Evolutionary conservation across 2,797 vertebrate species (phyloP).

Genomic region (Distichodus sexfasciatus): DNA sequence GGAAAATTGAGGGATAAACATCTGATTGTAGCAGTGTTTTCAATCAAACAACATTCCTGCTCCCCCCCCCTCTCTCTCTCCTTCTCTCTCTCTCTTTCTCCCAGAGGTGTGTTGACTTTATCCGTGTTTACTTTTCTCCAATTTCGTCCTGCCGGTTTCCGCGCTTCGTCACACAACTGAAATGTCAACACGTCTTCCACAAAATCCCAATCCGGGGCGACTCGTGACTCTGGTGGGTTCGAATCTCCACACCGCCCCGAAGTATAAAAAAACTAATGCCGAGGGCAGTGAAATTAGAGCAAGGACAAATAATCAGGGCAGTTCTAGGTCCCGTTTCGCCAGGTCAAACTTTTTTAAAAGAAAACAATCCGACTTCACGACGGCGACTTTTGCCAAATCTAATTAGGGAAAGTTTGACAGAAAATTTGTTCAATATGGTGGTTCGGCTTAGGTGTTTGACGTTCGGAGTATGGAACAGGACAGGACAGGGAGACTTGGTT

Average conservation of each 20-base stretch:
- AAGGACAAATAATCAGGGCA: slow-evolving; percentile 42
- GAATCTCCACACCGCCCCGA: slow-evolving; percentile 13
- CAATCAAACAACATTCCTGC: not conserved
- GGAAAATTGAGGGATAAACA: slow-evolving; percentile 25
- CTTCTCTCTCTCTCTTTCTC: not conserved
- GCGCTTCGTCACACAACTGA: slow-evolving; percentile 13
- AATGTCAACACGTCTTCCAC: slow-evolving; percentile 36
- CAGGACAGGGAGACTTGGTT: too few species aligned
- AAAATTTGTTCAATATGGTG: slow-evolving; percentile 35
- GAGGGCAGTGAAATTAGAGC: slow-evolving; percentile 18
- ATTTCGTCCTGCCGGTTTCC: not conserved
- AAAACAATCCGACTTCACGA: slow-evolving; percentile 38
- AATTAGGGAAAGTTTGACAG: slow-evolving; percentile 45
- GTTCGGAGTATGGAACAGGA: slow-evolving; percentile 20
- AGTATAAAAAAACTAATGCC: too few species aligned
- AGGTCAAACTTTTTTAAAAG: slow-evolving; percentile 23
- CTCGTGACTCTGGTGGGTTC: too few species aligned
- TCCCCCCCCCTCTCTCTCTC: not conserved
- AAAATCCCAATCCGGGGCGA: too few species aligned
- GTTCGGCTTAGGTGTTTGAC: slow-evolving; percentile 39
- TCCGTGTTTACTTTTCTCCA: slow-evolving; percentile 33
- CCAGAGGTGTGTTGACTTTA: slow-evolving; percentile 5
- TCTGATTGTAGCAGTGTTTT: slow-evolving; percentile 10
- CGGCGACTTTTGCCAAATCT: slow-evolving; percentile 41
- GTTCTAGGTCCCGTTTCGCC: slow-evolving; percentile 29